A percentile compares a stretch with the other conserved stretches of the same genome.
These are phyloP conservation scores for Lamprotornis superbus DNA, from an alignment of 2,113 vertebrate genomes.

Conservation along the genomic window DNA sequence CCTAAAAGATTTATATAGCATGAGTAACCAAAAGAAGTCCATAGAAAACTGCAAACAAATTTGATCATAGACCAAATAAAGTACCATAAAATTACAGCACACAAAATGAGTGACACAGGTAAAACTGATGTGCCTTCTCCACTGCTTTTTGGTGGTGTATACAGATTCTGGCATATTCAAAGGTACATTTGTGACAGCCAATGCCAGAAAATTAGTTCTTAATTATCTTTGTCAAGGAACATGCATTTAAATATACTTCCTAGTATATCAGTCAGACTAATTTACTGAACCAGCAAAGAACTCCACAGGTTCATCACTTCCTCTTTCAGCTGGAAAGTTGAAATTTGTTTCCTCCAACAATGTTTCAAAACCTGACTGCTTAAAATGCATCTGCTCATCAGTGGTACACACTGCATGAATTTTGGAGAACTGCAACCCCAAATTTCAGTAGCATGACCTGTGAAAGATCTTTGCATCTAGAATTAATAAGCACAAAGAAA, in stretches of 20 bases:
- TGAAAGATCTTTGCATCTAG: background rate
- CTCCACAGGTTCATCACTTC: background rate
- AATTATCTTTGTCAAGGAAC: background rate
- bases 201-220: background rate
- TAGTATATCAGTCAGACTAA: background rate
- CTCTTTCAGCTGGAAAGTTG: background rate
- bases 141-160: background rate
- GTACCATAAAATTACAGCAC: background rate
- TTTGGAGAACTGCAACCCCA: background rate
- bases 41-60: background rate
- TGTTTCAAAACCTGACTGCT: background rate
- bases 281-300: background rate
- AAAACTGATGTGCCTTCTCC: background rate
- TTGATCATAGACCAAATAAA: background rate
- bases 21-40: background rate
- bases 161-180: background rate
- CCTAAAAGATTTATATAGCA: background rate
- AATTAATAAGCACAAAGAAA: background rate
- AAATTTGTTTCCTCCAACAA: background rate
- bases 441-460: background rate
- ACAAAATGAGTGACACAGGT: background rate
- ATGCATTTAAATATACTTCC: background rate
- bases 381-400: background rate
- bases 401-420: accelerated
- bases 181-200: background rate